Evolutionary conservation across 2,797 vertebrate species (phyloP).

Genomic region (Mus caroli): DNA sequence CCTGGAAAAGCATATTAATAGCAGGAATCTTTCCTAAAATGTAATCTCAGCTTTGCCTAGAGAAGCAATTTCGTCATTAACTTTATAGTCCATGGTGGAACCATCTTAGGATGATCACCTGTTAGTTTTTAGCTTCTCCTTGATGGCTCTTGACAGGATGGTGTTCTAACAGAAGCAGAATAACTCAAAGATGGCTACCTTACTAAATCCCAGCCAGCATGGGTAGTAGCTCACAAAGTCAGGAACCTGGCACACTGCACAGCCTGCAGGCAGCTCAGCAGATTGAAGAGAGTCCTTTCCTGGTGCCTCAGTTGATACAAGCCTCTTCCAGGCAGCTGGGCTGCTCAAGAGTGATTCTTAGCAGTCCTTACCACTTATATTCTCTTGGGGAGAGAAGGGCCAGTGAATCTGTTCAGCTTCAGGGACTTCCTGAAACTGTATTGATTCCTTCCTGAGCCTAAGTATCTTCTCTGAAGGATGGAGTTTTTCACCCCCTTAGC

Average conservation of each 20-base stretch:
- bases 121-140: background rate
- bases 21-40: background rate
- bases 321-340: background rate
- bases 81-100: background rate
- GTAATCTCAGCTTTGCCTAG: background rate
- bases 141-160: background rate
- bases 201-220: background rate
- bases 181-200: background rate
- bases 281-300: background rate
- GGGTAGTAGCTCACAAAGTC: background rate
- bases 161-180: background rate
- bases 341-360: background rate
- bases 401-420: background rate
- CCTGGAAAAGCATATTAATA: background rate
- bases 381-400: background rate
- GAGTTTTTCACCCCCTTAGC: background rate
- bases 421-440: background rate
- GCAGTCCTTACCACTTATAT: background rate
- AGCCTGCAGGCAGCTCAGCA: background rate
- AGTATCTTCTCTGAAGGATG: background rate
- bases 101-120: background rate
- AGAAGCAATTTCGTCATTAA: background rate
- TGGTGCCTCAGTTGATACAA: background rate
- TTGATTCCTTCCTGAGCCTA: background rate
- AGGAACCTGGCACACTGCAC: background rate